These are phyloP conservation scores for Pogonocherus hispidulus DNA, from an alignment of 2,888 invertebrate species.

Conservation along the genomic window DNA sequence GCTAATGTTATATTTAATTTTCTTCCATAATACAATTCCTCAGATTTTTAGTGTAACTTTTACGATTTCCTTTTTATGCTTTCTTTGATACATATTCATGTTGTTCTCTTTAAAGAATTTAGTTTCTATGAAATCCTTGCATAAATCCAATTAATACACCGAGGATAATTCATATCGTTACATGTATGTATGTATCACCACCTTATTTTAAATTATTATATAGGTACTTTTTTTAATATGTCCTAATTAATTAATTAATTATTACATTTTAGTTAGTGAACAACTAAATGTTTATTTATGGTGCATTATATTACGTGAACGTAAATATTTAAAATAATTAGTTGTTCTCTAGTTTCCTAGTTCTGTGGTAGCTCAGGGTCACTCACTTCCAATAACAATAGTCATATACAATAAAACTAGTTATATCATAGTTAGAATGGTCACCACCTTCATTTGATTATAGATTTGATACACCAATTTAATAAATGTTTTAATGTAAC, in stretches of 20 bases:
- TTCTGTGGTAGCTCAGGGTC: conserved; percentile 68
- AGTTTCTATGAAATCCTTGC: too few species aligned
- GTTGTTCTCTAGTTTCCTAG: conserved; percentile 32
- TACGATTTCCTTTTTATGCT: too few species aligned
- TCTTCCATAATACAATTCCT: too few species aligned
- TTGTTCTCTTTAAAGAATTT: too few species aligned
- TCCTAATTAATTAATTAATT: neutral
- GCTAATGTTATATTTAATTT: too few species aligned
- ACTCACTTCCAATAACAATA: conserved; percentile 69
- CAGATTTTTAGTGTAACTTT: too few species aligned
- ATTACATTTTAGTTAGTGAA: neutral
- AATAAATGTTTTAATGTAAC: too few species aligned
- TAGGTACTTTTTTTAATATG: neutral
- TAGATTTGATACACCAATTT: too few species aligned
- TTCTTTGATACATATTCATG: too few species aligned
- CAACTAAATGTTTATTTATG: neutral
- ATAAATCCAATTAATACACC: neutral
- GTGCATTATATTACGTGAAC: conserved; percentile 23
- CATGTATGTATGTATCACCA: neutral
- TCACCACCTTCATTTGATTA: neutral
- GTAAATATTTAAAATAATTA: conserved; percentile 8
- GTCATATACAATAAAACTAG: conserved; percentile 49
- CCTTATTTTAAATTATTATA: neutral
- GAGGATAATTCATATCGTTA: neutral
- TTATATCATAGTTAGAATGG: conserved; percentile 37